Evolutionary conservation across 1,140 invertebrate genomes (phyloP), one percentile per base, ranked within the genome.

Genomic region (Drosophila grimshawi): DNA sequence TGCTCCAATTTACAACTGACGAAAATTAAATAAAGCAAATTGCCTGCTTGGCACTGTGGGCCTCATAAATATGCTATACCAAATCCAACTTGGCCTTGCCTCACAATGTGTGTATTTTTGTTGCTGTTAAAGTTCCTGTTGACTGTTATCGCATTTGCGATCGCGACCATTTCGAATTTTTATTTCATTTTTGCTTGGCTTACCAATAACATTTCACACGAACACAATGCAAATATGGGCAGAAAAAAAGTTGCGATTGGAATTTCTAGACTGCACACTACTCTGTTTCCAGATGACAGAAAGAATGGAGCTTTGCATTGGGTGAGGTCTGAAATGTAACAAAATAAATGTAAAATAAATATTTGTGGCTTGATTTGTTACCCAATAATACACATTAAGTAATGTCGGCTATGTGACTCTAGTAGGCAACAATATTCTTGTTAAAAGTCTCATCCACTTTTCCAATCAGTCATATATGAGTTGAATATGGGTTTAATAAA

Each of bases 21-120:
- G 83, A 77, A 88, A 88, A 88, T 86, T 85, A 86, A 85, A 85
- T 85, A 82, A 80, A 62, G 61, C 68, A 85, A 79, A 85, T 82
- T 82, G 73, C 65, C 35, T 51, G 35, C 60, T 63, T 27, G 48
- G 2, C 41, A 32, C 5, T 49, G 27, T 19, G 0, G 27, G 67
- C 43, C 33, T 39, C 60, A 27, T 55, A 86, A 79, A 60, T 75
- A 56, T 69, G 63, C 53, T 66, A 29, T 27, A 32, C 55, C 51
- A 70, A 65, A 65, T 68, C 43, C 48, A 27, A 37, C 7, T 10
- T 19, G 27, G 5, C n/a, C 27, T n/a, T 5, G 41, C 41, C 6
- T 8, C 7, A 5, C 51, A 10, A 41, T 39, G 7, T 69, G 46
- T 48, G 37, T 57, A 59, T 52, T 56, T 69, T 11, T 64, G 61